Percentiles rank a stretch among this genome's conserved stretches.
Conservation (phyloP, 2,888 invertebrate genomes). For the Agapostemon virescens region DNA sequence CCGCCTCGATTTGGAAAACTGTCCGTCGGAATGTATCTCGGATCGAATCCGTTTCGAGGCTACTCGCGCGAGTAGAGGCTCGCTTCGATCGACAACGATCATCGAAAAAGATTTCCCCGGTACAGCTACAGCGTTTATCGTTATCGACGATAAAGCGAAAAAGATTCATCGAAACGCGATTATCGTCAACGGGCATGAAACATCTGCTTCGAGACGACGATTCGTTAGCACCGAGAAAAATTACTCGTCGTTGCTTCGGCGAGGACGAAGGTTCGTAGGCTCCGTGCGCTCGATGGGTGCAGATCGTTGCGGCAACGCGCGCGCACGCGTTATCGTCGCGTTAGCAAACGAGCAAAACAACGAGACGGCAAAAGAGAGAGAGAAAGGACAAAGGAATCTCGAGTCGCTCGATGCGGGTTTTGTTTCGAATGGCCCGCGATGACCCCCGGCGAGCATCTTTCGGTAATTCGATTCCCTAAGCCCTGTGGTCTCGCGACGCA, state of each 20-base stretch:
- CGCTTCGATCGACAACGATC: background rate
- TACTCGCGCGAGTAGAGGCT: background rate
- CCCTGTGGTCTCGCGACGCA: background rate
- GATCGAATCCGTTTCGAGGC: too few relatives aligned
- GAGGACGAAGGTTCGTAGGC: background rate
- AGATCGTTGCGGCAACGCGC: constrained; percentile 51
- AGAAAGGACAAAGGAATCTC: background rate
- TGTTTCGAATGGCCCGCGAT: background rate
- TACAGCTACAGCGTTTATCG: too few relatives aligned
- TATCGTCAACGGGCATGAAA: too few relatives aligned
- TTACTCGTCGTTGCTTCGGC: background rate
- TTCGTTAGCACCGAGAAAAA: background rate
- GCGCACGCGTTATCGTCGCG: constrained; percentile 38
- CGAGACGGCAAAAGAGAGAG: too few relatives aligned
- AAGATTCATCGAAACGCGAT: background rate
- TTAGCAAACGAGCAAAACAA: background rate
- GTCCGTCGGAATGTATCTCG: too few relatives aligned
- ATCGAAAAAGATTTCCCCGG: too few relatives aligned
- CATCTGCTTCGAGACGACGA: too few relatives aligned
- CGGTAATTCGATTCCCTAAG: background rate
- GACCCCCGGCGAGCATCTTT: too few relatives aligned
- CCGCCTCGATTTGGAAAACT: too few relatives aligned
- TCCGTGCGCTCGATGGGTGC: constrained; percentile 21
- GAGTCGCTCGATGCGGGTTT: background rate
- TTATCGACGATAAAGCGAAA: too few relatives aligned